Evolutionary conservation across 1,140 invertebrate species (phyloP), one percentile per base, ranked within the genome.

Genomic region (Batillaria attramentaria): DNA sequence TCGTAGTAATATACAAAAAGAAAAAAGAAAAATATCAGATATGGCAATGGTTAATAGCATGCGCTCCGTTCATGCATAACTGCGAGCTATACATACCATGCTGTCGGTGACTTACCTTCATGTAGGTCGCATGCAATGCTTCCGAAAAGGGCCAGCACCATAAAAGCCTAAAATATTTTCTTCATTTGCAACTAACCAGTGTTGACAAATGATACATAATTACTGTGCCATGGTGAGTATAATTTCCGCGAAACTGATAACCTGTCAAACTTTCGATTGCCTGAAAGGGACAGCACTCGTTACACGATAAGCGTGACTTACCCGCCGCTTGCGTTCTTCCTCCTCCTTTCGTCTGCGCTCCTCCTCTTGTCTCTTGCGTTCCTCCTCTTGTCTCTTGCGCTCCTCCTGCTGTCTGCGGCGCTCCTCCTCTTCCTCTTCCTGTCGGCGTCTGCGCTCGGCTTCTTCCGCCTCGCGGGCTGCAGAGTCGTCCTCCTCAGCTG

Each of bases 351-450:
- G 37, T 28, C 70, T 79, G n/a, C 68, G 28, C 41, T 82, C 78
- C 24, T 77, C 80, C 70, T 82, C 76, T 42, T 65, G 68, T 42
- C 39, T 62, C 20, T 39, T 28, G 54, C 73, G 54, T 65, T 81
- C 73, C 57, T 69, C 72, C 66, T 81, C 62, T 57, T 65, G 62
- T 50, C 69, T 76, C 20, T 35, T 54, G 43, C 75, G 20, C 42
- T 80, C 81, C 72, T 83, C 79, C 62, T 83, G 68, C 57, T 28
- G 42, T 70, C 54, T 72, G n/a, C 68, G 35, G 33, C 50, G 39
- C 33, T 43, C 46, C 33, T 65, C 78, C 43, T 73, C 78, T 39
- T 79, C 78, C 33, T 79, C 78, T 60, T 73, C 70, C 66, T 80
- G 43, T 33, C 68, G 66, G 50, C 74, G 79, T 54, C 74, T 62